Evolutionary conservation across 2,797 vertebrate genomes (phyloP), one percentile per base, ranked within the genome.

Genomic region (Hirundo rustica): DNA sequence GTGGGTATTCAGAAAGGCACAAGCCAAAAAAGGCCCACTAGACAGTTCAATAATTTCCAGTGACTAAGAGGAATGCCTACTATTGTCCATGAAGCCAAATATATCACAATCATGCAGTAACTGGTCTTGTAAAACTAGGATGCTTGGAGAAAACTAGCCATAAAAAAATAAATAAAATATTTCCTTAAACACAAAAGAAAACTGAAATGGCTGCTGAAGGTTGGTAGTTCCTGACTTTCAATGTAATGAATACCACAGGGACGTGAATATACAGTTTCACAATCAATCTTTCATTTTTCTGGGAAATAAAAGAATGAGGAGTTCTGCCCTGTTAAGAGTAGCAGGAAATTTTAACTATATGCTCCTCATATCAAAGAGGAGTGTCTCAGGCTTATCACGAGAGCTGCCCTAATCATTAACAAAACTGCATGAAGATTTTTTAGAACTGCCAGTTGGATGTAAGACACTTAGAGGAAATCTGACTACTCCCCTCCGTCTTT

Each of bases 41-140:
- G 81, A 42, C 5, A 29, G 7, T 45, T 30, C 32, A 54, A 50
- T 16, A 4, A 50, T 94, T 90, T 50, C 58, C 75, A 95, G 82
- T 92, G 77, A 94, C 77, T 93, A 71, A 95, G 91, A 85, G 23
- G 51, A 96, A 89, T 23, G 12, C 6, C 34, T 75, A 19, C 54
- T 87, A 66, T 62, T 96, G 64, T 68, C 47, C 36, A 27, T 87
- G 34, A 87, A 77, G 19, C 4, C 7, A 73, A 89, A 70, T 10
- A 45, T 29, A 54, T n/a, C 25, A 78, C 11, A 60, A 11, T 38
- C 18, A 16, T 74, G 6, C 6, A 8, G 53, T 85, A 64, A 74
- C 20, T 30, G 48, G 47, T 78, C 75, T 64, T 89, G 22, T 45
- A 45, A 74, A 60, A 48, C 42, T 86, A 45, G 57, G 55, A 92